Evolutionary conservation across 2,888 invertebrate genomes (phyloP), one percentile per base, ranked within the genome.

Genomic region (Hedychridium roseum): DNA sequence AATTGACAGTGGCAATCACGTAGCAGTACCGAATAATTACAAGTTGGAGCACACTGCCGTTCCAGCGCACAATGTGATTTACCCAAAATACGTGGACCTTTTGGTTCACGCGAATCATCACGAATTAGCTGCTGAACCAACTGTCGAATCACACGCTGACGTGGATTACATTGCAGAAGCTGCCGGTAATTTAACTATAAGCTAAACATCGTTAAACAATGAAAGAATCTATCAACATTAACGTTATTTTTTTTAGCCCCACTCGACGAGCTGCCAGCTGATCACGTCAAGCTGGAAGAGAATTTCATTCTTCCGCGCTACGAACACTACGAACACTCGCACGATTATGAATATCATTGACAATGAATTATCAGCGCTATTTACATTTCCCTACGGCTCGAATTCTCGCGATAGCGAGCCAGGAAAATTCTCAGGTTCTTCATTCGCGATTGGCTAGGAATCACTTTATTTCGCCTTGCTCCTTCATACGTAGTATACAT

Each of bases 1-100:
- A 5, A 50, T 72, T 7, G 53, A 74, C 38, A 71, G 66, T 56
- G 65, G 70, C 23, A 60, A 57, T 7, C 62, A 65, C 1, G 60
- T 70, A 17, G 64, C 68, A 14, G 51, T 73, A 41, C 64, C 66
- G 1, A 52, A 48, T 2, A 48, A 63, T 17, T 51, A 57, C 2
- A 54, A 44, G 27, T 42, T 51, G 7, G 54, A 63, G 21, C 57
- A 64, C 9, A 35, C 42, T 9, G 39, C 35, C 3, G 34, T 50
- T 27, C 47, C n/a, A n/a, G n/a, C n/a, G n/a, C n/a, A n/a, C n/a
- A n/a, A n/a, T n/a, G n/a, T n/a, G n/a, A n/a, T n/a, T n/a, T n/a
- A n/a, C n/a, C n/a, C n/a, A n/a, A n/a, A n/a, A n/a, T n/a, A n/a
- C n/a, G n/a, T 43, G 20, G 34, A 36, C 28, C 38, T 50, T 9